A percentile compares a stretch with the other conserved stretches of the same genome.
phyloP scores from a whole-genome alignment of 2,113 vertebrate species.

The Grallaria varia region DNA sequence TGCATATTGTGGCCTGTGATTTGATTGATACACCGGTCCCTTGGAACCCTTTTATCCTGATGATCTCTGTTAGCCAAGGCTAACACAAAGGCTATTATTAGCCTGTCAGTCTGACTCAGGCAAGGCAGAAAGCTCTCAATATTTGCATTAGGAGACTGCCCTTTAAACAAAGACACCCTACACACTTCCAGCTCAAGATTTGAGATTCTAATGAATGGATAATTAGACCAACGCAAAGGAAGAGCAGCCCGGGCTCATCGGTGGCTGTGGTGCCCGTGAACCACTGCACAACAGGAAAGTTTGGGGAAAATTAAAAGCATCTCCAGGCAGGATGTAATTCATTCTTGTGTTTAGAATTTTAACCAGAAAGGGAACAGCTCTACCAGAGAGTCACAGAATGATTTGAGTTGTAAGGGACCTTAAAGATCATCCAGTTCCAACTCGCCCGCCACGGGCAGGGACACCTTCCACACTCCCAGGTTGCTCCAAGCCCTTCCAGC shows the following conservation, averaged over 20 bases:
- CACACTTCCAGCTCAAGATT: constrained; percentile 61
- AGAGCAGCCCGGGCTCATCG: constrained; percentile 67
- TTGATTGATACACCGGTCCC: constrained; percentile 23
- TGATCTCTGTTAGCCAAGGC: constrained; percentile 18
- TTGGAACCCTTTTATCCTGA: constrained; percentile 15
- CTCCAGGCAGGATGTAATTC: constrained; percentile 34
- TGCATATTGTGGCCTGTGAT: background rate
- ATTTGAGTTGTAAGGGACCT: background rate
- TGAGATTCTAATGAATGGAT: constrained; percentile 74
- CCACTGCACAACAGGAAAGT: background rate
- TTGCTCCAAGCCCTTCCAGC: background rate
- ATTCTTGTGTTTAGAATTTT: constrained; percentile 25
- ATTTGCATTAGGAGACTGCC: constrained; percentile 72
- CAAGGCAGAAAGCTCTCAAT: constrained; percentile 57
- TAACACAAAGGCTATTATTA: constrained; percentile 60
- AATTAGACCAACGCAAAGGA: constrained; percentile 68
- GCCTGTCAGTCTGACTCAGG: constrained; percentile 26
- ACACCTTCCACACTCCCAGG: background rate
- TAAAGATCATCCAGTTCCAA: background rate
- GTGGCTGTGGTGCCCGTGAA: constrained; percentile 37
- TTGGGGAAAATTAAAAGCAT: constrained; percentile 67
- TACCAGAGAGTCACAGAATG: background rate
- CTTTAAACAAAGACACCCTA: constrained; percentile 69
- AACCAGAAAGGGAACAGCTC: background rate
- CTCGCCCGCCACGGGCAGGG: background rate